Base-by-base conservation (phyloP, 2,797 vertebrate species). In the Leptoclinus maculatus region DNA sequence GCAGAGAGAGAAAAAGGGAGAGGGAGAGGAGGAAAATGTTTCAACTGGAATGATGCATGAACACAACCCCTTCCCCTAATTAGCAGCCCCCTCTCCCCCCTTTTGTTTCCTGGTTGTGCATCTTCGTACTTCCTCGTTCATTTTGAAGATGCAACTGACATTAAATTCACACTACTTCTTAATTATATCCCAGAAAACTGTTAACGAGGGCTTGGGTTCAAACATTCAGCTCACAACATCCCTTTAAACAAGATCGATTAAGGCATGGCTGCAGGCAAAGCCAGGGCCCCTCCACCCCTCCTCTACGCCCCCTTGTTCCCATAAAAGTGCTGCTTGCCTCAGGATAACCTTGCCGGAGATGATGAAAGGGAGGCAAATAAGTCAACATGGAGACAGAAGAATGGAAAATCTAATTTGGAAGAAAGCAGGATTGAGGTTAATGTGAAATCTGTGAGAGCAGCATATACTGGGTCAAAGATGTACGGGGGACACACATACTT, bases 161-260 rank as follows among this genome's bases (percentile, higher is more conserved):
- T 91, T 93, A 93, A 91, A 94, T 92, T 91, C 77, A 70, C 83
- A 89, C 78, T 78, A 60, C 65, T 79, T 87, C 87, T 88, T 92
- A 92, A 95, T 95, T 91, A 94, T 94, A 93, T 90, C 90, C 88
- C 88, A 89, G 93, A 93, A 91, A 92, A 88, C 84, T 80, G 87
- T 83, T 94, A 93, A 94, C 90, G 87, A 92, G 90, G 88, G 80
- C 82, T 89, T 43, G 75, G 88, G 89, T 93, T 93, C 90, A 95
- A 93, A 94, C 88, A 91, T 88, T 93, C 92, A 87, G 84, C 75
- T 83, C 84, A 71, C 85, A 83, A 90, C 82, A 90, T 88, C 87
- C 87, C 88, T 90, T 91, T 88, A 94, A 95, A 94, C 76, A 79
- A 83, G 88, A 94, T 93, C 83, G 85, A 94, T 95, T 93, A 91